These are phyloP conservation scores for Anagrus nilaparvatae DNA, from an alignment of 1,140 invertebrate species.

Conservation along the genomic window DNA sequence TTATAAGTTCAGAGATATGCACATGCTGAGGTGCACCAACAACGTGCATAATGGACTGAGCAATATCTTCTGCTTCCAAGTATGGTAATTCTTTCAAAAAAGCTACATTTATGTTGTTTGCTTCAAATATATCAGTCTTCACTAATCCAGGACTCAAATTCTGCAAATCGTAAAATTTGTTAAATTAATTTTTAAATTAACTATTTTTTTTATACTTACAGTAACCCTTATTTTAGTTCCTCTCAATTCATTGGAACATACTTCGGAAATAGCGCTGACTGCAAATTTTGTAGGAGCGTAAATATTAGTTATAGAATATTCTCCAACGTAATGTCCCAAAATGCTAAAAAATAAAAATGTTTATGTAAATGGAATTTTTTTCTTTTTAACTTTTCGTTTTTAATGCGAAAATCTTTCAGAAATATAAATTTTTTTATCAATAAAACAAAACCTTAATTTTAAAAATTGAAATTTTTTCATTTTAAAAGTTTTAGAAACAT, in stretches of 20 bases:
- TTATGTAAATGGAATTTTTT: no score
- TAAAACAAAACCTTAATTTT: no score
- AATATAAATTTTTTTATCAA: no score
- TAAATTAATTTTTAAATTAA: background rate
- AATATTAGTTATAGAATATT: no score
- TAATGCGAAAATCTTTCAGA: no score
- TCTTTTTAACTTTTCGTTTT: no score
- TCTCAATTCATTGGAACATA: slow-evolving; percentile 47
- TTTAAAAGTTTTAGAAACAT: no score
- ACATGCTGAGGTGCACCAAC: slow-evolving; percentile 29
- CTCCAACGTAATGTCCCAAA: no score
- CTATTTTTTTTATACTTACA: slow-evolving; percentile 27
- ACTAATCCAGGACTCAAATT: slow-evolving; percentile 25
- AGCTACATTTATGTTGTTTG: slow-evolving; percentile 5
- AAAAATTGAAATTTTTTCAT: no score
- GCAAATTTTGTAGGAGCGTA: slow-evolving; percentile 53
- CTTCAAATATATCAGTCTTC: slow-evolving; percentile 16
- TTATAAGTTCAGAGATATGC: slow-evolving; percentile 36
- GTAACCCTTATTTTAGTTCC: slow-evolving; percentile 48
- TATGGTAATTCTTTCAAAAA: slow-evolving; percentile 7
- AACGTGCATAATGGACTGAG: slow-evolving; percentile 27
- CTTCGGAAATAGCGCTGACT: slow-evolving; percentile 51
- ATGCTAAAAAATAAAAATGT: no score
- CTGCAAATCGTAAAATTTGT: slow-evolving; percentile 17
- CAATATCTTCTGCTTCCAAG: slow-evolving; percentile 30